These are phyloP conservation scores for Pogonocherus hispidulus DNA, from an alignment of 2,888 invertebrate genomes.

Conservation along the genomic window DNA sequence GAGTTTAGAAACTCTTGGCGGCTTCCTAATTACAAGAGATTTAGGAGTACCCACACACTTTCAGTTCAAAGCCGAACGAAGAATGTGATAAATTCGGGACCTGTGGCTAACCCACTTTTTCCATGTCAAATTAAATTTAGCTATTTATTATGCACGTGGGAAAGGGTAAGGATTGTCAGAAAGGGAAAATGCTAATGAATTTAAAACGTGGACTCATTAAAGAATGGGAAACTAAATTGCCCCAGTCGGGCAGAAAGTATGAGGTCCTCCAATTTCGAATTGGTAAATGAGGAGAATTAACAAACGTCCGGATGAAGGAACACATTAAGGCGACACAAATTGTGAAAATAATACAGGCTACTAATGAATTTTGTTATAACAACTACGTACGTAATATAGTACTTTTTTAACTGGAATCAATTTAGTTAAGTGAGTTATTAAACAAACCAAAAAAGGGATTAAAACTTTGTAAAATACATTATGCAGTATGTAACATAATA, in stretches of 20 bases:
- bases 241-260: background rate
- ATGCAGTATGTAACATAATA: no score
- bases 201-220: constrained; percentile 15
- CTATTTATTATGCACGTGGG: constrained; percentile 7
- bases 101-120: constrained; percentile 1
- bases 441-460: no score
- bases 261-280: background rate
- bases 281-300: background rate
- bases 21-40: no score
- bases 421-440: no score
- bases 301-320: background rate
- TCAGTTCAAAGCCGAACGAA: no score
- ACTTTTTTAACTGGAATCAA: no score
- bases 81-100: background rate
- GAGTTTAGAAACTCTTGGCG: no score
- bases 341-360: no score
- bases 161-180: constrained; percentile 11
- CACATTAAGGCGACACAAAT: background rate
- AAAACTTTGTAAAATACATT: no score
- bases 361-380: no score
- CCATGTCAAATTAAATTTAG: constrained; percentile 14
- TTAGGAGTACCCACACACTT: no score
- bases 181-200: constrained; percentile 13
- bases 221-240: constrained; percentile 12
- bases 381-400: no score